A percentile compares a stretch with the other conserved stretches of the same genome.
These are phyloP conservation scores for Pangasius sanitwongsei DNA, from an alignment of 2,797 vertebrate genomes.

Conservation along the genomic window DNA sequence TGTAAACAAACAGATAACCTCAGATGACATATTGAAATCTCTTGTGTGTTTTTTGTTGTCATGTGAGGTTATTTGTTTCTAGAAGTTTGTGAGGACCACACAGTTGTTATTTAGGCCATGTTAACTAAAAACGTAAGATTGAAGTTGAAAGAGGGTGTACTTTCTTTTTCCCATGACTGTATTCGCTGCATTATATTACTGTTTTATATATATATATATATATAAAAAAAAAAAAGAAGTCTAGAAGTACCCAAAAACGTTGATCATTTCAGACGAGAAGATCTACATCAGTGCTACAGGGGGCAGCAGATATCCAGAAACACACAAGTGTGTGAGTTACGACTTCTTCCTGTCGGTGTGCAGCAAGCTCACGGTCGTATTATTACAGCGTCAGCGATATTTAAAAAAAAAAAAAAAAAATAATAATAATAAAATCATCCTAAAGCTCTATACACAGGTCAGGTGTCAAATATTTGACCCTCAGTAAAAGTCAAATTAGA, in stretches of 20 bases:
- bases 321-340: no score
- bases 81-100: background rate
- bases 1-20: background rate
- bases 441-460: background rate
- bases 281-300: constrained; percentile 56
- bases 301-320: constrained; percentile 65
- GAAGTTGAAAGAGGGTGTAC: background rate
- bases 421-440: background rate
- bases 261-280: background rate
- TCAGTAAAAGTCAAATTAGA: background rate
- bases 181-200: background rate
- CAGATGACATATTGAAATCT: background rate
- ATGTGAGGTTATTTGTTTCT: background rate
- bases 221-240: background rate
- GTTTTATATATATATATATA: no score
- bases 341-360: background rate
- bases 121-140: background rate
- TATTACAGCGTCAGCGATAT: background rate
- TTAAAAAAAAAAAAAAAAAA: background rate
- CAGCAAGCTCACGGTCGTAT: background rate
- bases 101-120: no score
- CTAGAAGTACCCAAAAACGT: no score
- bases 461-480: background rate
- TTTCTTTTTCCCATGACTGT: background rate
- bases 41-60: background rate